phyloP scores from a whole-genome alignment of 2,888 invertebrate species.

The Camponotus fellah region DNA sequence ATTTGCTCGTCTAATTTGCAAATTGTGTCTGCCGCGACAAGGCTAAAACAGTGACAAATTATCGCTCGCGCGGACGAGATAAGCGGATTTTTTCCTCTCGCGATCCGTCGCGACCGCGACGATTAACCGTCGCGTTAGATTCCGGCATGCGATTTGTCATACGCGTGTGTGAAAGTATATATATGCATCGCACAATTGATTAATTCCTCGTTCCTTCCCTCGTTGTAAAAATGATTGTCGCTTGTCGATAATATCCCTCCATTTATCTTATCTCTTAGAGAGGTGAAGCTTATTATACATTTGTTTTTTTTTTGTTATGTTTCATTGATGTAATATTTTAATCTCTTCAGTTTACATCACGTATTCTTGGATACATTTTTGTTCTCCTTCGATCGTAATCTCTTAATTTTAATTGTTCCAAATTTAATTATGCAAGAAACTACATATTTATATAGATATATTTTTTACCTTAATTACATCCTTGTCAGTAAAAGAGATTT shows the following conservation, averaged over 20 bases:
- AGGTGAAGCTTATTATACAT: background rate
- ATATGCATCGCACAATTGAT: background rate
- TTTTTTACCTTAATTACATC: background rate
- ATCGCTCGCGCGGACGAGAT: conserved; percentile 27
- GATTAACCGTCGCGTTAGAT: conserved; percentile 27
- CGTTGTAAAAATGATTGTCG: conserved; percentile 8
- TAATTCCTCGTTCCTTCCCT: background rate
- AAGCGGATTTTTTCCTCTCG: conserved; percentile 49
- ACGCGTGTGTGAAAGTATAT: background rate
- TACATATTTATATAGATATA: background rate
- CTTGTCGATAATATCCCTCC: background rate
- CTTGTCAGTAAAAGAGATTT: background rate
- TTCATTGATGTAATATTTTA: background rate
- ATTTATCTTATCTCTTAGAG: conserved; percentile 3
- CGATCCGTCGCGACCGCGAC: conserved; percentile 14
- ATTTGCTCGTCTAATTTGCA: conserved; percentile 60
- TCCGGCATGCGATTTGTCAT: conserved; percentile 45
- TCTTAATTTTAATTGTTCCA: background rate
- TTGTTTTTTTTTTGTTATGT: background rate
- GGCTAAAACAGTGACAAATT: conserved; percentile 56
- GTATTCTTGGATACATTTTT: background rate
- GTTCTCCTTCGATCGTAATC: background rate
- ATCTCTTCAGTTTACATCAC: background rate
- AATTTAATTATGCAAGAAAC: too few relatives aligned
- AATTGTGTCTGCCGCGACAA: conserved; percentile 45